Evolutionary conservation across 1,140 invertebrate genomes (phyloP), one percentile per base, ranked within the genome.

Genomic region (Meloidogyne floridensis): DNA sequence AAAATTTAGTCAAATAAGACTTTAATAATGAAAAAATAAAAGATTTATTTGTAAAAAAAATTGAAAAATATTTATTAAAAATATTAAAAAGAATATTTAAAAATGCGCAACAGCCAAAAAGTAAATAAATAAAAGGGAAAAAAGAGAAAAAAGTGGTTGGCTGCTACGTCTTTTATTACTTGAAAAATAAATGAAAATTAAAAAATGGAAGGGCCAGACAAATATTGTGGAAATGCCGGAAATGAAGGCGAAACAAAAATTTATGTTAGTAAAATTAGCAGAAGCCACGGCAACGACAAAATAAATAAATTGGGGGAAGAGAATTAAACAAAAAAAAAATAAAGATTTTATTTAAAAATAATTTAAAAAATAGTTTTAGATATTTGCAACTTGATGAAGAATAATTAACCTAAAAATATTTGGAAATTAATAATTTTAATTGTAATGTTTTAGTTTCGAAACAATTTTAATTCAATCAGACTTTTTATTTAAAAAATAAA

Each of bases 121-220:
- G 13, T n/a, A 65, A 65, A 65, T 65, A 65, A 65, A 65, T n/a
- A 65, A 65, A n/a, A 47, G 7, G 47, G 47, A 47, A 8, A 4
- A 47, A 47, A 47, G 47, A 47, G 47, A 47, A 47, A 47, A 47
- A 47, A 47, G 47, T 47, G 4, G n/a, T 65, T 65, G 2, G 15
- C 10, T n/a, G n/a, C 15, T 18, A n/a, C n/a, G 53, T 11, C 11
- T 15, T 6, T 7, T 65, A 65, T 65, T 65, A 65, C n/a, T 65
- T n/a, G n/a, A 65, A 65, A 65, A 65, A 65, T n/a, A 65, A 65
- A 65, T 65, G n/a, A 15, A 59, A 15, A n/a, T 65, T n/a, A 65
- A 54, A 54, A n/a, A 18, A n/a, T n/a, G 59, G 15, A 65, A n/a
- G 10, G 15, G 15, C 15, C 59, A 65, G 59, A 65, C 59, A 65